Conservation (phyloP, 2,797 vertebrate genomes). For the Ciconia nigra region DNA sequence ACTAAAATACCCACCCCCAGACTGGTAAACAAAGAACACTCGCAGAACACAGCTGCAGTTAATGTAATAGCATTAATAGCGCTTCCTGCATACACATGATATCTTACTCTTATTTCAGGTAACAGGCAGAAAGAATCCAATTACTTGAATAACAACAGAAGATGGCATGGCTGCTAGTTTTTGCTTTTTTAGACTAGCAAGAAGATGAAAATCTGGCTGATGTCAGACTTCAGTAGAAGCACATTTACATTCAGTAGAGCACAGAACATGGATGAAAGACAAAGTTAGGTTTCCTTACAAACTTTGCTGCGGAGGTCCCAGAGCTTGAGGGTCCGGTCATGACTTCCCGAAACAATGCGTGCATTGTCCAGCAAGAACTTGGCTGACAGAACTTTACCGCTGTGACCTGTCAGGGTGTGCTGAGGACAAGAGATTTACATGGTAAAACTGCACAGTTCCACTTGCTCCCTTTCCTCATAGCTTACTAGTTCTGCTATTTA, state of each 20-base stretch:
- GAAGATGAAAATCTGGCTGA: background rate
- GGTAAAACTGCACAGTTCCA: background rate
- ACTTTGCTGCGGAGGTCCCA: slow-evolving; percentile 99
- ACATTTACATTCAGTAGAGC: background rate
- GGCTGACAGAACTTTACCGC: slow-evolving; percentile 93
- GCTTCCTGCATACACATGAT: background rate
- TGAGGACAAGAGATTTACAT: slow-evolving; percentile 56
- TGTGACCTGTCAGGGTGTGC: slow-evolving; percentile 97
- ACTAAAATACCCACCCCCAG: background rate
- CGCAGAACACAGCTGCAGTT: background rate
- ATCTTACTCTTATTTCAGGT: background rate
- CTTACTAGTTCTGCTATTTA: background rate
- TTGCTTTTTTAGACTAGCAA: background rate
- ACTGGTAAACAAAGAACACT: background rate
- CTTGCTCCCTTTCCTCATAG: background rate
- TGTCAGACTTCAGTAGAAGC: background rate
- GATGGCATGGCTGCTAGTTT: background rate
- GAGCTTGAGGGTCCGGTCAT: slow-evolving; percentile 95
- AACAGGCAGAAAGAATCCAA: background rate
- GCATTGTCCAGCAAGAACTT: slow-evolving; percentile 95
- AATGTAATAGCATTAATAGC: background rate
- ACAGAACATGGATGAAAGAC: background rate
- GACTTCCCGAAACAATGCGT: slow-evolving; percentile 94
- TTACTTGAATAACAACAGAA: background rate
- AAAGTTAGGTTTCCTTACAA: slow-evolving; percentile 79